Evolutionary conservation across 2,113 vertebrate genomes (phyloP), one percentile per base, ranked within the genome.

Genomic region (Erinaceus europaeus): DNA sequence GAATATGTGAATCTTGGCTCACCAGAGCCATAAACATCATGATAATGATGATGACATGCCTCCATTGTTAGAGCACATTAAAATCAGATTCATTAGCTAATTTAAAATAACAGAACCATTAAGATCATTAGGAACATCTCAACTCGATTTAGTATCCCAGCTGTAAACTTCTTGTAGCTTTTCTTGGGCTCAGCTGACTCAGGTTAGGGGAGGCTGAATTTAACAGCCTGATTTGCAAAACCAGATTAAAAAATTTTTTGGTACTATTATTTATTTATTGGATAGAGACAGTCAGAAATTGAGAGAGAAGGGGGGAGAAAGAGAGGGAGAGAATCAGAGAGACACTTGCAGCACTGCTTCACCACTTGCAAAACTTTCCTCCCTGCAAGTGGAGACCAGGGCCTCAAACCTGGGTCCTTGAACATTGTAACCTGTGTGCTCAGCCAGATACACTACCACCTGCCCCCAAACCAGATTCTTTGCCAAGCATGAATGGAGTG

Each of bases 61-160:
- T 34, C 53, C 25, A 18, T 38, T 18, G 48, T 40, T 25, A 64
- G 81, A 71, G 77, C 69, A 68, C 89, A 81, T 91, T 94, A 93
- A 93, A 91, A 91, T 72, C 92, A 91, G 84, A 94, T 94, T 86
- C 84, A 95, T 94, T 84, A 71, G 93, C 91, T 91, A 77, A 93
- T 93, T 86, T 84, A 88, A 91, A 91, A 90, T 69, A 94, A 90
- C 87, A 91, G 77, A 59, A 62, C 84, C 89, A 91, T 93, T 89
- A 94, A 93, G 91, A 80, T 88, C 89, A 65, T 88, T 77, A 90
- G 87, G 53, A 69, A 59, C 18, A 73, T 86, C 85, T 90, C 64
- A 38, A 48, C 46, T 73, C 13, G 12, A 65, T 86, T 86, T 62
- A 77, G 84, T 2, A 76, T 59, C 84, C 87, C 80, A 77, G 86